phyloP scores from a whole-genome alignment of 2,113 vertebrate species.

The Xenopus borealis region DNA sequence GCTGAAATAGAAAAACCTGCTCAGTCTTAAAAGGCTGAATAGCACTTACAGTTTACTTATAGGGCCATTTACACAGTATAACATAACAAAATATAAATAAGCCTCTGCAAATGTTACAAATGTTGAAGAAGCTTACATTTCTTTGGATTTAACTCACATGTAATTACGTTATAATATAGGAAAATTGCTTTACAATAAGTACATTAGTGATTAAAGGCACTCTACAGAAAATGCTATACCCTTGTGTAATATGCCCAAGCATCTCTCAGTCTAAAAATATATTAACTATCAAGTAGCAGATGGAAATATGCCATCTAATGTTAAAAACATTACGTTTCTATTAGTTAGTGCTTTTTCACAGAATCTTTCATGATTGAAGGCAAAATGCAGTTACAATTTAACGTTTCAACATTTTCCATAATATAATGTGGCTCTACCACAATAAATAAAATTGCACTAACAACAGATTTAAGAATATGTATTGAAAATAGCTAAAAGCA shows the following conservation, averaged over 20 bases:
- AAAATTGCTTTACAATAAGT: slow-evolving; percentile 6
- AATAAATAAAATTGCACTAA: no score
- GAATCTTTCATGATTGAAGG: no score
- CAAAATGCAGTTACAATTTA: no score
- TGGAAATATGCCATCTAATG: not conserved
- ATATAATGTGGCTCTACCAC: no score
- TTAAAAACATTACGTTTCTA: not conserved
- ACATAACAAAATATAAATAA: not conserved
- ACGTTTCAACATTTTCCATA: no score
- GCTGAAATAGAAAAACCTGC: not conserved
- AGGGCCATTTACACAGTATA: not conserved
- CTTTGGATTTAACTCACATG: not conserved
- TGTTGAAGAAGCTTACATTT: not conserved
- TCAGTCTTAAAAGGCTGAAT: not conserved
- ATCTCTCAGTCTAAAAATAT: not conserved
- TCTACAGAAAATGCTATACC: not conserved
- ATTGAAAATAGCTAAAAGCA: no score
- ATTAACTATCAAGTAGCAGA: not conserved
- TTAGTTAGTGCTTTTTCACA: not conserved
- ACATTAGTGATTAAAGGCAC: not conserved
- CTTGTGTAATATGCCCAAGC: not conserved
- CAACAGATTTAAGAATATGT: no score
- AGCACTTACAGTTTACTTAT: not conserved
- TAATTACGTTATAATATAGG: not conserved
- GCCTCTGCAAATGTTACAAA: not conserved